phyloP scores from a whole-genome alignment of 2,113 vertebrate genomes.

The Engystomops pustulosus region DNA sequence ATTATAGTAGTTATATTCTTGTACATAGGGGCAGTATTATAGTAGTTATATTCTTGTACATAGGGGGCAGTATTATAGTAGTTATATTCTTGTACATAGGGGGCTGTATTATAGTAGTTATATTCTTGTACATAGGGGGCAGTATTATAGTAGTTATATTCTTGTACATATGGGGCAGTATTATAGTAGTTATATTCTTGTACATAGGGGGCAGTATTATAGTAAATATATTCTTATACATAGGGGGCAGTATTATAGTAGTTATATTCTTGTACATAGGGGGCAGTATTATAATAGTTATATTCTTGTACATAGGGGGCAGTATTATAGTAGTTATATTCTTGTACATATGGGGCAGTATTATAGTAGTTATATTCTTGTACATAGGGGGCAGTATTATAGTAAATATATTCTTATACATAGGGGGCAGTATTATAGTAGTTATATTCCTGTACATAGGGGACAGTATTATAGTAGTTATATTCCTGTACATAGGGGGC shows the following conservation, averaged over 20 bases:
- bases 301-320: constrained; percentile 10
- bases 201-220: background rate
- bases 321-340: constrained; percentile 15
- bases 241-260: constrained; percentile 8
- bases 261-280: constrained; percentile 10
- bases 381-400: background rate
- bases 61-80: background rate
- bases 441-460: constrained; percentile 13
- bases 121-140: constrained; percentile 13
- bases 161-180: background rate
- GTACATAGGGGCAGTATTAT: too few relatives aligned
- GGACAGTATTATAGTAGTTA: constrained; percentile 1
- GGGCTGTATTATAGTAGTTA: background rate
- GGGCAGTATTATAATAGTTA: constrained; percentile 7
- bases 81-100: constrained; percentile 21
- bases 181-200: constrained; percentile 18
- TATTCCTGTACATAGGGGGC: background rate
- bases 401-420: constrained; percentile 13
- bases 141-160: background rate
- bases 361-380: constrained; percentile 21
- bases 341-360: background rate
- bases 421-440: constrained; percentile 9
- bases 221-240: constrained; percentile 9
- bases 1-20: too few relatives aligned
- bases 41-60: too few relatives aligned